Evolutionary conservation across 2,797 vertebrate genomes (phyloP).

Genomic region (Danio jaintianensis): DNA sequence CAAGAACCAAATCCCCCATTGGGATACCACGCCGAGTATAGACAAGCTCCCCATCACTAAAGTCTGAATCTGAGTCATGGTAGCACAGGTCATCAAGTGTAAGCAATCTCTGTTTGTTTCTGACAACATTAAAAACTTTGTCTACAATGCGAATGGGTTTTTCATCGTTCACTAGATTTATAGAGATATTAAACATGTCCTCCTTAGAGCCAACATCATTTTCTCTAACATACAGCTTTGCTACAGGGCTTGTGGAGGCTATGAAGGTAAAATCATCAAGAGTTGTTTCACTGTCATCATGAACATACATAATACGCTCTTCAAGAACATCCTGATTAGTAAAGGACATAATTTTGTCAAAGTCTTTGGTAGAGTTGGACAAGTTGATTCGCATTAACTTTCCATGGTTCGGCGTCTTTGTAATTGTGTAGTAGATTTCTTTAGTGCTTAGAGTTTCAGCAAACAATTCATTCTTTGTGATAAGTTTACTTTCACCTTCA

Average conservation of each 20-base stretch:
- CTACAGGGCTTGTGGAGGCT: slow-evolving; percentile 72
- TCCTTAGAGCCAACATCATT: slow-evolving; percentile 71
- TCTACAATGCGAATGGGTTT: slow-evolving; percentile 86
- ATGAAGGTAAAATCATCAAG: slow-evolving; percentile 83
- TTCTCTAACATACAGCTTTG: slow-evolving; percentile 63
- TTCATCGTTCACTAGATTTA: slow-evolving; percentile 88
- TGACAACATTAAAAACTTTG: slow-evolving; percentile 84
- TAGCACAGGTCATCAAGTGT: slow-evolving; percentile 86
- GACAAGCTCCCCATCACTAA: slow-evolving; percentile 84
- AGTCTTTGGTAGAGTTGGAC: slow-evolving; percentile 79
- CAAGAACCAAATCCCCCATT: slow-evolving; percentile 87
- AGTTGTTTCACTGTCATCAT: slow-evolving; percentile 88
- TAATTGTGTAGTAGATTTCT: slow-evolving; percentile 83
- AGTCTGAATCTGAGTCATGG: slow-evolving; percentile 88
- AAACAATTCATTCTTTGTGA: slow-evolving; percentile 84
- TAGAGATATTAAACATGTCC: slow-evolving; percentile 82
- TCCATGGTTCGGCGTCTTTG: slow-evolving; percentile 81
- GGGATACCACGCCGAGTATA: slow-evolving; percentile 89
- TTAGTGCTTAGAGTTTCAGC: slow-evolving; percentile 82
- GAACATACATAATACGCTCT: slow-evolving; percentile 85
- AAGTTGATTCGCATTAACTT: slow-evolving; percentile 81
- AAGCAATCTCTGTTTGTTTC: slow-evolving; percentile 82
- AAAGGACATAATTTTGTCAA: slow-evolving; percentile 80
- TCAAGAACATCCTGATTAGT: slow-evolving; percentile 82
- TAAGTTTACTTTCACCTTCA: slow-evolving; percentile 89